Percentiles rank a stretch among this genome's conserved stretches.
phyloP scores from a whole-genome alignment of 2,888 invertebrate species.

The Dryococelus australis region DNA sequence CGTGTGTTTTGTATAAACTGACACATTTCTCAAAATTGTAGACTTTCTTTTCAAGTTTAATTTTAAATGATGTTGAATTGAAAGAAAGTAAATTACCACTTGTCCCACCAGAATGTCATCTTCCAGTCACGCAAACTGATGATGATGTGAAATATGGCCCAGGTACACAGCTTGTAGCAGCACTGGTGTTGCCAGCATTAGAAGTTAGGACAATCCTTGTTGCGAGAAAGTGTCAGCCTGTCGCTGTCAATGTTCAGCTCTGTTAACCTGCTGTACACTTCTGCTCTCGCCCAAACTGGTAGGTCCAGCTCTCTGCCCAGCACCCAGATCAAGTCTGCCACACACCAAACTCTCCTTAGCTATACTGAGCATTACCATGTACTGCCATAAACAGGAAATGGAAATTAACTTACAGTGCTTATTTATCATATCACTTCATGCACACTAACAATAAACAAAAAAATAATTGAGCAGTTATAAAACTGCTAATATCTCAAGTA shows the following conservation, averaged over 20 bases:
- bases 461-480: no score
- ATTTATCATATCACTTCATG: no score
- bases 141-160: background rate
- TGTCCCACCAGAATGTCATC: background rate
- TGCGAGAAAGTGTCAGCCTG: conserved; percentile 74
- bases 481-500: no score
- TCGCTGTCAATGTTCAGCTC: conserved; percentile 71
- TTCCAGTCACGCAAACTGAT: background rate
- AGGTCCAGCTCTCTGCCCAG: conserved; percentile 72
- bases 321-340: conserved; percentile 76
- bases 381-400: no score
- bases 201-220: conserved; percentile 66
- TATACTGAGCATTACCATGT: no score
- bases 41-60: background rate
- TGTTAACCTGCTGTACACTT: conserved; percentile 70
- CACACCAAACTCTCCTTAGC: conserved; percentile 43
- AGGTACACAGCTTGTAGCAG: background rate
- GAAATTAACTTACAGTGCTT: no score
- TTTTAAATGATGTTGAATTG: background rate
- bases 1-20: background rate
- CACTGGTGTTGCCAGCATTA: conserved; percentile 1
- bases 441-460: no score
- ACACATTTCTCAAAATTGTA: background rate
- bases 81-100: no score
- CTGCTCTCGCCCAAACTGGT: conserved; percentile 67